Percentiles rank a stretch among this genome's conserved stretches.
Evolutionary conservation across 2,113 vertebrate genomes (phyloP).

Genomic region (Falcunculus frontatus): DNA sequence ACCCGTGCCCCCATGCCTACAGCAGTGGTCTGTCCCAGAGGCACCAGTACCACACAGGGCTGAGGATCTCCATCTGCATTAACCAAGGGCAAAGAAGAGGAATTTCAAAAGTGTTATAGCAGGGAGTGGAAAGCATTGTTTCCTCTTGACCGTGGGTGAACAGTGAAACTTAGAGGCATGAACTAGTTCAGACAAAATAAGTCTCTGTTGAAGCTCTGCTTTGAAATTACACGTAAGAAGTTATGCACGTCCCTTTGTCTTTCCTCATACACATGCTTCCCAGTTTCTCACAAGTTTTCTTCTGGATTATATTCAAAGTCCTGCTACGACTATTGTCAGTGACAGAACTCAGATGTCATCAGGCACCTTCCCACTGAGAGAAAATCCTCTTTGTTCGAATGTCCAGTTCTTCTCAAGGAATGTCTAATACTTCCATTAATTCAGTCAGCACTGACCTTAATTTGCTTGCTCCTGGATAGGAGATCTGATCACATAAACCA

Average conservation of each 20-base stretch:
- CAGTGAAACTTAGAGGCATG: background rate
- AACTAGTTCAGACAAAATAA: background rate
- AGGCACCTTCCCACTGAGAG: background rate
- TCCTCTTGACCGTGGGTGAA: background rate
- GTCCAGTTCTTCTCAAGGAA: constrained; percentile 34
- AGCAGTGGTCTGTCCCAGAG: background rate
- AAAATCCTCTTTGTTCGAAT: constrained; percentile 5
- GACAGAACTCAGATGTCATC: constrained; percentile 42
- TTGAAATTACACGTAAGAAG: background rate
- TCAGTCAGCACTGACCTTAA: constrained; percentile 48
- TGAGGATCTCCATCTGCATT: background rate
- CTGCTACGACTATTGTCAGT: constrained; percentile 20
- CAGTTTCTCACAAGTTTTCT: background rate
- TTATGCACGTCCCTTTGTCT: background rate
- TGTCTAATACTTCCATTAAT: constrained; percentile 16
- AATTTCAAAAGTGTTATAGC: background rate
- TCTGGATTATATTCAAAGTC: constrained; percentile 19
- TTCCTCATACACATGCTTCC: background rate
- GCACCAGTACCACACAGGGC: background rate
- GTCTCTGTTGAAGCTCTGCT: background rate
- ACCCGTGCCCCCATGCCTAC: background rate
- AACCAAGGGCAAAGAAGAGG: background rate
- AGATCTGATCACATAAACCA: constrained; percentile 20
- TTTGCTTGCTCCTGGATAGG: constrained; percentile 20
- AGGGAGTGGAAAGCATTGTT: background rate